These are phyloP conservation scores for Trematomus loennbergii DNA, from an alignment of 2,113 vertebrate species.

Conservation along the genomic window DNA sequence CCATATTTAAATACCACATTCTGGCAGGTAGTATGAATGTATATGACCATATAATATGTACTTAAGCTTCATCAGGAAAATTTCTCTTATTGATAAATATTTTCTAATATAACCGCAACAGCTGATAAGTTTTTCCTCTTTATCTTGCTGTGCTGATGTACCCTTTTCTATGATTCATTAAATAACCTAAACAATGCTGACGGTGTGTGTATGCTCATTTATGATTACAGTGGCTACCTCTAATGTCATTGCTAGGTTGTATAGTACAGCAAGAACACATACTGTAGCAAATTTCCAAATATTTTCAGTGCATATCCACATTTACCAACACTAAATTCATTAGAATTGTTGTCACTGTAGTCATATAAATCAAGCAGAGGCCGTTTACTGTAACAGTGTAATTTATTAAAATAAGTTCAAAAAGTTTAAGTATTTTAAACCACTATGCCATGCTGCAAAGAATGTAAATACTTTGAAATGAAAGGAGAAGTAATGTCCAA, in stretches of 20 bases:
- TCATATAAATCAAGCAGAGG: background rate
- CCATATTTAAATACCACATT: constrained; percentile 16
- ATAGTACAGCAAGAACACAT: background rate
- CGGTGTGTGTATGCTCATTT: background rate
- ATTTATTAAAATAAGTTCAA: constrained; percentile 68
- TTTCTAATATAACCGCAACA: constrained; percentile 50
- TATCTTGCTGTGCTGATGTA: constrained; percentile 20
- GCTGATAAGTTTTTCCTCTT: constrained; percentile 26
- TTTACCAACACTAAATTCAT: background rate
- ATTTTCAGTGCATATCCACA: background rate
- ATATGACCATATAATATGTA: constrained; percentile 43
- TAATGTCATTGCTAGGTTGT: constrained; percentile 4
- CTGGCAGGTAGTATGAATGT: constrained; percentile 43
- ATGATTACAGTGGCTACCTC: background rate
- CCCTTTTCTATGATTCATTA: constrained; percentile 65
- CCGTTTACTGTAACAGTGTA: constrained; percentile 36
- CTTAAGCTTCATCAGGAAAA: constrained; percentile 14
- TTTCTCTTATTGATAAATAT: constrained; percentile 30
- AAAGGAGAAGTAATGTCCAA: constrained; percentile 6
- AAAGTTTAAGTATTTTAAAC: constrained; percentile 38
- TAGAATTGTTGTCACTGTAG: background rate
- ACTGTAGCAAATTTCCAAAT: background rate
- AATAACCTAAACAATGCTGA: constrained; percentile 30
- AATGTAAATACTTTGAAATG: constrained; percentile 37
- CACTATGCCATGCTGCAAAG: background rate